phyloP scores from a whole-genome alignment of 2,797 vertebrate genomes.

The Silurus lanzhouensis region DNA sequence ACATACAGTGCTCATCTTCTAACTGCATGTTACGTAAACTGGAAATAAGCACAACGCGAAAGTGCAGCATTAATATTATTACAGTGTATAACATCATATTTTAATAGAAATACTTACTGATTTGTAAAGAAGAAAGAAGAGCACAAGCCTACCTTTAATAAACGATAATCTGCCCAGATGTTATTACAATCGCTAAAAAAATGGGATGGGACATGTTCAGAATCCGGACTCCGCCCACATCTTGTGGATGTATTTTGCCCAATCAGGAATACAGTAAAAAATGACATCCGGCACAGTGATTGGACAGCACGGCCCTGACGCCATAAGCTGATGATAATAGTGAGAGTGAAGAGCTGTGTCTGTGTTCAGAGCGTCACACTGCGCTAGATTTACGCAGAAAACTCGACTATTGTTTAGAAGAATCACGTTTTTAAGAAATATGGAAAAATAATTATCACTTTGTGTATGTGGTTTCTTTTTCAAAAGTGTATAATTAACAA shows the following conservation, averaged over 20 bases:
- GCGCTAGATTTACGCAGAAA: constrained; percentile 41
- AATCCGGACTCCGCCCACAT: constrained; percentile 56
- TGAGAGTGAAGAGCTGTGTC: background rate
- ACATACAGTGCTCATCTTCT: no score
- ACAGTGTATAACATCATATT: background rate
- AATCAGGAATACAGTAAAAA: constrained; percentile 19
- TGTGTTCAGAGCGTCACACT: constrained; percentile 1
- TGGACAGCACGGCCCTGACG: constrained; percentile 45
- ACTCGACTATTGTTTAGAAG: background rate
- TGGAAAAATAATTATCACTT: no score
- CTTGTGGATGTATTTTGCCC: background rate
- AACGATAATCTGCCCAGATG: constrained; percentile 17
- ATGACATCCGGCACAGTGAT: constrained; percentile 3
- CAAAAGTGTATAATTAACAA: no score
- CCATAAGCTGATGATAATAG: constrained; percentile 45
- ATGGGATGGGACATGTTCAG: background rate
- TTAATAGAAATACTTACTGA: background rate
- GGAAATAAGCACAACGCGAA: background rate
- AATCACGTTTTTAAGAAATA: background rate
- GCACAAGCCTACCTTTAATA: background rate
- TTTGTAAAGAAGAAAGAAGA: background rate
- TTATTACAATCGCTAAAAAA: constrained; percentile 1
- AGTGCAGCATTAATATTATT: background rate
- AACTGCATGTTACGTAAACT: background rate
- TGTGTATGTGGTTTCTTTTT: no score